These are phyloP conservation scores for Ophiodon elongatus DNA, from an alignment of 2,113 vertebrate species.

Conservation along the genomic window DNA sequence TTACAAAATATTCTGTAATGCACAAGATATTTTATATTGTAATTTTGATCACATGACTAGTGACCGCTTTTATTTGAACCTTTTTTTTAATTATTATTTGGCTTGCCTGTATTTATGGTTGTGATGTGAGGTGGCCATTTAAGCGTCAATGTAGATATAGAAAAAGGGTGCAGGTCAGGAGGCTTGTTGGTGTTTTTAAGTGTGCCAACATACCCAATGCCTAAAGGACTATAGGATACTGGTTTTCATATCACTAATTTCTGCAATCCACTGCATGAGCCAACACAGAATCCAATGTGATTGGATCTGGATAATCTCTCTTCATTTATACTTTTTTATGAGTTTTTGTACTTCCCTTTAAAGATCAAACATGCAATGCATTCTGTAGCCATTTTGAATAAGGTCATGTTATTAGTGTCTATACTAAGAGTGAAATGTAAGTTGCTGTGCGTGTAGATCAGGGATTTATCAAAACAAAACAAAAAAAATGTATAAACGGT, in stretches of 20 bases:
- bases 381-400: conserved; percentile 75
- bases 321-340: conserved; percentile 75
- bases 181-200: conserved; percentile 55
- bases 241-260: conserved; percentile 68
- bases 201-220: conserved; percentile 72
- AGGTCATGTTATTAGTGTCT: conserved; percentile 54
- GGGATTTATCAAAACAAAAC: conserved; percentile 68
- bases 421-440: conserved; percentile 64
- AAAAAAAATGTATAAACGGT: conserved; percentile 68
- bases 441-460: conserved; percentile 72
- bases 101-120: conserved; percentile 80
- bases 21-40: conserved; percentile 84
- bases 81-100: conserved; percentile 46
- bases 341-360: conserved; percentile 80
- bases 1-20: conserved; percentile 80
- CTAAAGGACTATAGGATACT: conserved; percentile 65
- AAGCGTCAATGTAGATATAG: conserved; percentile 64
- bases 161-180: conserved; percentile 40
- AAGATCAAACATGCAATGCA: conserved; percentile 73
- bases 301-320: conserved; percentile 56
- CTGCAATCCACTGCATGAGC: conserved; percentile 77
- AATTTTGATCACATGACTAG: conserved; percentile 74
- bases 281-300: conserved; percentile 60
- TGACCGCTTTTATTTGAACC: conserved; percentile 74
- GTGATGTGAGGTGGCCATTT: conserved; percentile 76